Percentiles rank a stretch among this genome's conserved stretches.
These are phyloP conservation scores for Rhinoptilus africanus DNA, from an alignment of 2,113 vertebrate species.

Conservation along the genomic window DNA sequence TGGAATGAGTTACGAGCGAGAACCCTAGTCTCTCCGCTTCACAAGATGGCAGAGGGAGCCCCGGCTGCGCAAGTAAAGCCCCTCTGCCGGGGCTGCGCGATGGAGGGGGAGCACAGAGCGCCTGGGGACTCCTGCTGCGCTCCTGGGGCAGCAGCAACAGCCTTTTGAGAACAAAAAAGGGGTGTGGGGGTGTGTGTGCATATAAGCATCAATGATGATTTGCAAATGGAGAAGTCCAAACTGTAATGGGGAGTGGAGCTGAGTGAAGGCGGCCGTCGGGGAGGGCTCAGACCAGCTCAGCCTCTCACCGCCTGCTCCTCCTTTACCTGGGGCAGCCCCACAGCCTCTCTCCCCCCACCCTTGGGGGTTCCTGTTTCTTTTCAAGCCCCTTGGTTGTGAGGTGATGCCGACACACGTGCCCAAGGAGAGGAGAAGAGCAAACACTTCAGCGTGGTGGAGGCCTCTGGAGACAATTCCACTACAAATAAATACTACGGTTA, in stretches of 20 bases:
- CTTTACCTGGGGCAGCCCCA: not conserved
- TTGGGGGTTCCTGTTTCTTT: not conserved
- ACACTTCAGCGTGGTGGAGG: not conserved
- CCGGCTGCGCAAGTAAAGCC: not conserved
- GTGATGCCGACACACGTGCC: not conserved
- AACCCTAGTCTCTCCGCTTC: not conserved
- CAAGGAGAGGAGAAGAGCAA: not conserved
- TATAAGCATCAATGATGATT: not conserved
- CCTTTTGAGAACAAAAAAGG: not conserved
- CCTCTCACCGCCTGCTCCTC: fast-evolving
- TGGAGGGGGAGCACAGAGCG: not conserved
- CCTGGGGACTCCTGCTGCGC: not conserved
- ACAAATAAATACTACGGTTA: not conserved
- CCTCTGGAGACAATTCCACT: not conserved
- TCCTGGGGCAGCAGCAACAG: not conserved
- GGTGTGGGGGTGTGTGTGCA: no score
- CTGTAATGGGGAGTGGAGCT: not conserved
- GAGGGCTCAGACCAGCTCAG: not conserved
- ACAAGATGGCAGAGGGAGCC: not conserved
- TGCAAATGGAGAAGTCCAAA: not conserved
- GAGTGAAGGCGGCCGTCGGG: fast-evolving
- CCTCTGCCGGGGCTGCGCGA: not conserved
- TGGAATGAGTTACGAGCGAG: fast-evolving
- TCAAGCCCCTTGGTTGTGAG: not conserved
- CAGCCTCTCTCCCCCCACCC: not conserved